Evolutionary conservation across 30 jellyfish, hydroid and myxozoan species (phyloP).

Genomic region (Aurelia sp.): DNA sequence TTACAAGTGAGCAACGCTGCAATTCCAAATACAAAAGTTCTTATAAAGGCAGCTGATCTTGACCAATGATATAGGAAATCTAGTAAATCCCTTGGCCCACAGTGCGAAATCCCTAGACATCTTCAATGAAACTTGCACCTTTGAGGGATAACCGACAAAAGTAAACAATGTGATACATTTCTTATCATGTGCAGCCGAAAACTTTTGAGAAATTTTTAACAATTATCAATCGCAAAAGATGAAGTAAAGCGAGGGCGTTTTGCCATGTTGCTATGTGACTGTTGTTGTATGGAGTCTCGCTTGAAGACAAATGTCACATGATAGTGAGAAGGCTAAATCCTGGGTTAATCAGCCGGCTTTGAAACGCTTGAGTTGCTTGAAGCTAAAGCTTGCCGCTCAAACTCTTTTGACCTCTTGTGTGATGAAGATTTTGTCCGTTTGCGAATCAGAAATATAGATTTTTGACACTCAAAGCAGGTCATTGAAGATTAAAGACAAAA

Average conservation of each 20-base stretch:
- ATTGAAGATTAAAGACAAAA: neutral
- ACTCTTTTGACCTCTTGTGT: too few species aligned
- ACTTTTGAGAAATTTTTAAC: neutral
- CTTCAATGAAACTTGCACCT: conserved; percentile 64
- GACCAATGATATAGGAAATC: conserved; percentile 59
- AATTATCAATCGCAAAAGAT: too few species aligned
- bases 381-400: too few species aligned
- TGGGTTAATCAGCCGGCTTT: too few species aligned
- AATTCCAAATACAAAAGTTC: conserved; percentile 18
- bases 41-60: conserved; percentile 65
- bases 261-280: too few species aligned
- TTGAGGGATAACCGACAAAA: conserved; percentile 76
- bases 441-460: neutral
- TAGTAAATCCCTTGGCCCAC: conserved; percentile 67
- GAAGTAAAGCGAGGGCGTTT: too few species aligned
- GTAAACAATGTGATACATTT: conserved; percentile 69
- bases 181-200: conserved; percentile 8
- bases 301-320: too few species aligned
- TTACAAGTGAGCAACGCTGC: neutral
- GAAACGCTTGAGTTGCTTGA: too few species aligned
- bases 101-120: conserved; percentile 59
- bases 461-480: neutral
- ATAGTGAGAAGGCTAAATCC: too few species aligned
- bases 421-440: too few species aligned
- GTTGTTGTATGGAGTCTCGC: too few species aligned